Base-by-base conservation (phyloP, 2,888 invertebrate genomes). In the Megamerina dolium region DNA sequence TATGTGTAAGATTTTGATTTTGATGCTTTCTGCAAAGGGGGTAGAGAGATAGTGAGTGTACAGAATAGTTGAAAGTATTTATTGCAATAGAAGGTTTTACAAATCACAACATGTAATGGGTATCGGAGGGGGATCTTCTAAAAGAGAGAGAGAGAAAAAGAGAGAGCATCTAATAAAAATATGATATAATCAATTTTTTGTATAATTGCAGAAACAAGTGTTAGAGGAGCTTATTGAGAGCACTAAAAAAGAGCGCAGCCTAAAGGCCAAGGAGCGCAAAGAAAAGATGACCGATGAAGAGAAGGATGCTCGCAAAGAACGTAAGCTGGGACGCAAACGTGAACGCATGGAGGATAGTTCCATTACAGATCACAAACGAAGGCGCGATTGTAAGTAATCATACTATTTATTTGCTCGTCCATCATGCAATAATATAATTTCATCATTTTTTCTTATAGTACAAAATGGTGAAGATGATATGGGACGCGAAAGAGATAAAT, bases 291-390 rank as follows among this genome's bases (percentile, higher is more conserved):
- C 80, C 39, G 86, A 87, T 49, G 87, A 87, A 66, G 87, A 87
- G 60, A 81, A 87, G 61, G 88, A 88, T 69, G 70, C 80, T 10
- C 79, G 87, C 54, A 85, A 85, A 73, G 88, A 88, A 70, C 79
- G 87, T 63, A 88, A 87, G 74, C 73, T 86, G 62, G 85, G 82
- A 41, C 77, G 87, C 19, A 88, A 88, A 69, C 77, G 88, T 74
- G 87, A 87, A 64, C 79, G 87, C 57, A 72, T 79, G 16, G 87
- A 87, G 45, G 88, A 88, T 62, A 74, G 79, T 0, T 66, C 77
- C 20, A 63, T 77, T 26, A 73, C 78, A 34, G 88, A 88, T 66
- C 81, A 85, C 61, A 88, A 88, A 64, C 75, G 87, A 52, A 76
- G 88, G 42, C 81, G 88, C 55, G 88, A 88, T 54, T 87, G 88